Percentiles rank a stretch among this genome's conserved stretches.
These are phyloP conservation scores for Cacoxenus indagator DNA, from an alignment of 2,888 invertebrate species.

Conservation along the genomic window DNA sequence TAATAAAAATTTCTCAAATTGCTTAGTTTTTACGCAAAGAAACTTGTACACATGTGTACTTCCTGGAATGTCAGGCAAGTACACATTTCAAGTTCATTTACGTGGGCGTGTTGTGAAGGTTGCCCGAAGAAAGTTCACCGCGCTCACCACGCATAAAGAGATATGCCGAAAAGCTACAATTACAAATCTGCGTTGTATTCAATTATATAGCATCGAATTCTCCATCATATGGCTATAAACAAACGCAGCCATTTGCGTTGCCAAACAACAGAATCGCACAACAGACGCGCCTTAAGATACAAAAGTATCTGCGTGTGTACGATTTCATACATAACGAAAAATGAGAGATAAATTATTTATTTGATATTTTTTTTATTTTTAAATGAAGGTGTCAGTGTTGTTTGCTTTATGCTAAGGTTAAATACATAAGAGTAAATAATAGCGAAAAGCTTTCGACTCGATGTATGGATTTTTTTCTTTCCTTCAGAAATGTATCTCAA, in stretches of 20 bases:
- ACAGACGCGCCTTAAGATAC: not conserved
- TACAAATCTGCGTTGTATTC: not conserved
- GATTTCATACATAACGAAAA: not conserved
- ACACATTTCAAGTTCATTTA: slow-evolving; percentile 57
- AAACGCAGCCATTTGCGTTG: not conserved
- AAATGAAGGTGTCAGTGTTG: slow-evolving; percentile 34
- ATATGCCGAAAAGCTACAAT: not conserved
- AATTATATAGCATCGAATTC: not conserved
- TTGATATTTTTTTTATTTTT: slow-evolving; percentile 14
- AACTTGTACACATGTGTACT: not conserved
- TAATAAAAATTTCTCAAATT: no score
- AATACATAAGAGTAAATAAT: slow-evolving; percentile 36
- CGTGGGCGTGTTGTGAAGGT: slow-evolving; percentile 38
- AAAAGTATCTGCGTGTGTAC: not conserved
- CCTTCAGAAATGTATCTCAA: not conserved
- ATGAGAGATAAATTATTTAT: slow-evolving; percentile 3
- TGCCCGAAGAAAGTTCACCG: not conserved
- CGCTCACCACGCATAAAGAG: not conserved
- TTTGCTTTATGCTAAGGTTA: slow-evolving; percentile 61
- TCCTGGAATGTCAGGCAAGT: slow-evolving; percentile 4
- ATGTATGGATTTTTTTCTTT: slow-evolving; percentile 1
- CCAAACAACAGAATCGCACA: not conserved
- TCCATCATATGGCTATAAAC: not conserved
- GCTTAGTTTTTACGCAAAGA: no score
- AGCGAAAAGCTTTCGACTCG: not conserved